Evolutionary conservation across 2,797 vertebrate species (phyloP), one percentile per base, ranked within the genome.

Genomic region (Helostoma temminkii): DNA sequence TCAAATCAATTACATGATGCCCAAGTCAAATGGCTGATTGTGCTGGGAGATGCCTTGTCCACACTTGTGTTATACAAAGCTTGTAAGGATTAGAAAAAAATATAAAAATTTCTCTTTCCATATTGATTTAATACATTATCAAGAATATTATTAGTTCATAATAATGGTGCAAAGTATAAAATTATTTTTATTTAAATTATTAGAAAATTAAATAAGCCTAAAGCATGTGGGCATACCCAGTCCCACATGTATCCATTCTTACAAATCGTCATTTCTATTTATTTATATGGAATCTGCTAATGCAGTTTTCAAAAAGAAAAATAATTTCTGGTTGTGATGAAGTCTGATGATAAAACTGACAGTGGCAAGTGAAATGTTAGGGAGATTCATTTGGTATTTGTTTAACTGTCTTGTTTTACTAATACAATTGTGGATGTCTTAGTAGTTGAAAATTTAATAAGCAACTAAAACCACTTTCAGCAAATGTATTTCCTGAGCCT

Each of bases 381-480:
- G 55, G 64, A 74, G 69, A 63, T 61, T 50, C 57, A 42, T 32
- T 66, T 37, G 22, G 26, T 74, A 60, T 55, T 48, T 41, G n/a
- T 67, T 14, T 12, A 59, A 66, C 58, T 56, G 46, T 66, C 55
- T 63, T 69, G 54, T 75, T 68, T 71, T 37, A 71, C 69, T 58
- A 66, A 69, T 45, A 43, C 41, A 71, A 76, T 74, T 45, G 67
- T 43, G 46, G 69, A 71, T 80, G 74, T 81, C 66, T 79, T 64
- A 74, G 66, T 66, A 64, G 49, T 66, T 54, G 67, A 84, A 80
- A 76, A 87, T 83, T 36, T 73, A 85, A 86, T 81, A 75, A 83
- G 56, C 59, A 72, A 80, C 71, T 62, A 30, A 79, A 85, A 82
- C 78, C 76, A 76, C 55, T 15, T 67, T 49, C 22, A 76, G 58